phyloP scores from a whole-genome alignment of 2,113 vertebrate genomes.

The Lepisosteus oculatus region DNA sequence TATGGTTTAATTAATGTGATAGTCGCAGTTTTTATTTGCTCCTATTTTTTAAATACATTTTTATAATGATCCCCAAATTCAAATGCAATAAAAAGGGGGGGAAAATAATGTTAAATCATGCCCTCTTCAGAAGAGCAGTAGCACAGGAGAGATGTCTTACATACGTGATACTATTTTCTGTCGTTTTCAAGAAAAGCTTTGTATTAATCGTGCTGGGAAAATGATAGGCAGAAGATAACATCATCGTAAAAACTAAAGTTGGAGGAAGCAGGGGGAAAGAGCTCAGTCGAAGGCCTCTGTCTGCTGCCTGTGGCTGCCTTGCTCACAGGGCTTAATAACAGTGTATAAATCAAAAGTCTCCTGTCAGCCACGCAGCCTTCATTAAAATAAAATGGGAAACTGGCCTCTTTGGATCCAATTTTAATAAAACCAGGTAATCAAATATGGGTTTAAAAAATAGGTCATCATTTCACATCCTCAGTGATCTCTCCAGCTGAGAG shows the following conservation, averaged over 20 bases:
- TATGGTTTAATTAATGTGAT: no score
- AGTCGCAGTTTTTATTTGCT: no score
- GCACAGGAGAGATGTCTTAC: no score
- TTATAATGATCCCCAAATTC: no score
- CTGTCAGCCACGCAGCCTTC: conserved; percentile 67
- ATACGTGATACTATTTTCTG: no score
- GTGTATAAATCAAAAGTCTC: conserved; percentile 73
- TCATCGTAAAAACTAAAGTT: background rate
- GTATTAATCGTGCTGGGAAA: no score
- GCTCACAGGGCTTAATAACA: conserved; percentile 65
- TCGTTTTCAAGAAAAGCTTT: no score
- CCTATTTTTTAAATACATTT: no score
- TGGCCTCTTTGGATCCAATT: conserved; percentile 68
- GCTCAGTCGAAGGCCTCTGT: conserved; percentile 21
- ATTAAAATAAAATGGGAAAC: conserved; percentile 68
- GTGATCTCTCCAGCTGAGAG: conserved; percentile 44
- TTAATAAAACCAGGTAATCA: conserved; percentile 75
- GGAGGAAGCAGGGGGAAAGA: background rate
- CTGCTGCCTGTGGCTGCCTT: conserved; percentile 30
- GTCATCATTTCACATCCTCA: conserved; percentile 57
- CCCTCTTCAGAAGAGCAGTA: no score
- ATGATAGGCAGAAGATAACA: background rate
- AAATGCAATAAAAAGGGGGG: no score
- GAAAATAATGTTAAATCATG: no score
- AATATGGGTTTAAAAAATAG: conserved; percentile 62